Base-by-base conservation (phyloP, 2,888 invertebrate species). In the Oscheius sp. region DNA sequence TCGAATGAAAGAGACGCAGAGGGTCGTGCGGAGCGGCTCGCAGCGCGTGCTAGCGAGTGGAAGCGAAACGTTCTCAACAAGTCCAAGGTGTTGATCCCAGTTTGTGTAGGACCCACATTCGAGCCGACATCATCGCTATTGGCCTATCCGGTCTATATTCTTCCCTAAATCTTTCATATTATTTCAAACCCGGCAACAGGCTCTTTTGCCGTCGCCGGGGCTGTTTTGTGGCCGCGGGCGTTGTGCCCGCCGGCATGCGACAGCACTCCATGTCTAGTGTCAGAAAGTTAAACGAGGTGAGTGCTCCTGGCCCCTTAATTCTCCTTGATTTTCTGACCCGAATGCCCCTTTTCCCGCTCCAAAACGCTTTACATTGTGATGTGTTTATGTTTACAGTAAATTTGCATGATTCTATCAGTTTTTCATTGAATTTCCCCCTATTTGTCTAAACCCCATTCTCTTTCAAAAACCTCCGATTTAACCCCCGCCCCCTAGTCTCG, bases 231-330 rank as follows among this genome's bases (percentile, higher is more conserved):
- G 59, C 60, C 78, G 70, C 80, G 76, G 80, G 76, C 77, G 76
- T 77, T 79, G 74, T 75, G 77, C 79, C 77, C 73, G 77, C 73
- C 79, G 80, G 79, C 77, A 84, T 86, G 79, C 82, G 87, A 75
- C 87, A 88, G 77, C 87, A 87, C 76, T 85, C 86, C 65, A 79
- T 88, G 75, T 85, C 87, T 47, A 84, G 81, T 73, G 85, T 86
- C 75, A 81, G 87, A 70, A 87, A 86, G 77, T 78, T 87, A 66
- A 85, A 87, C 75, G 87, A 87, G 85, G 87, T 87, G 29, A 35
- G 71, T 21, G 21, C 21, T 13, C n/a, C 42, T 70, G 42, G 11
- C 47, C n/a, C 4, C 35, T 42, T 47, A 9, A 48, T 63, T 37
- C 47, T 48, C 48, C 32, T 7, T 5, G 10, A 32, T 58, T 58